Evolutionary conservation across 2,888 invertebrate genomes (phyloP).

Genomic region (Trichacis sp.): DNA sequence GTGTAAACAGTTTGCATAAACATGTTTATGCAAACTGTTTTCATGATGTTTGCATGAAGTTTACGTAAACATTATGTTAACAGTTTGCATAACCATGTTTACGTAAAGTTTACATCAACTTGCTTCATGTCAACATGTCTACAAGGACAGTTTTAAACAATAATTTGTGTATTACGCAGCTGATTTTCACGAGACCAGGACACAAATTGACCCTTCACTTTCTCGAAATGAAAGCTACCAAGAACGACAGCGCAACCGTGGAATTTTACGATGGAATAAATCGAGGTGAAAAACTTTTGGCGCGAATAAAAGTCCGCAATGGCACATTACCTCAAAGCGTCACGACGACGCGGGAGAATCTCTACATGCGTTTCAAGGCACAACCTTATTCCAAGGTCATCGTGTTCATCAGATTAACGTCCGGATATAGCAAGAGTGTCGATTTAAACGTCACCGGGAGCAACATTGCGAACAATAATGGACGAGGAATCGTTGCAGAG

Average conservation of each 20-base stretch:
- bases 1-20: too few relatives aligned
- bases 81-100: too few relatives aligned
- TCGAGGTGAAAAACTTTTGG: conserved; percentile 77
- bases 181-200: conserved; percentile 81
- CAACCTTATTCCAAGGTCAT: conserved; percentile 79
- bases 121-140: too few relatives aligned
- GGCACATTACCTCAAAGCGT: conserved; percentile 90
- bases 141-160: too few relatives aligned
- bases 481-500: conserved; percentile 94
- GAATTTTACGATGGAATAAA: conserved; percentile 85
- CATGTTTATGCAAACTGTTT: too few relatives aligned
- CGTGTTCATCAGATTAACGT: conserved; percentile 83
- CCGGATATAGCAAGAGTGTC: conserved; percentile 80
- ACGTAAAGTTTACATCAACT: too few relatives aligned
- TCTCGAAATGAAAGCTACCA: conserved; percentile 82
- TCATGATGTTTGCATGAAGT: too few relatives aligned
- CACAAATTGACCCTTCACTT: conserved; percentile 89
- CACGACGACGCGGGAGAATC: conserved; percentile 82
- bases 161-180: too few relatives aligned
- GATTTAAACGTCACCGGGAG: conserved; percentile 91
- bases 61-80: too few relatives aligned
- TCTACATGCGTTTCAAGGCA: conserved; percentile 84
- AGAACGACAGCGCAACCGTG: conserved; percentile 80
- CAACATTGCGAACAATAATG: conserved; percentile 88
- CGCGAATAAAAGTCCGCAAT: conserved; percentile 82